A percentile compares a stretch with the other conserved stretches of the same genome.
Conservation (phyloP, 2,888 invertebrate species). For the Uloborus plumipes region DNA sequence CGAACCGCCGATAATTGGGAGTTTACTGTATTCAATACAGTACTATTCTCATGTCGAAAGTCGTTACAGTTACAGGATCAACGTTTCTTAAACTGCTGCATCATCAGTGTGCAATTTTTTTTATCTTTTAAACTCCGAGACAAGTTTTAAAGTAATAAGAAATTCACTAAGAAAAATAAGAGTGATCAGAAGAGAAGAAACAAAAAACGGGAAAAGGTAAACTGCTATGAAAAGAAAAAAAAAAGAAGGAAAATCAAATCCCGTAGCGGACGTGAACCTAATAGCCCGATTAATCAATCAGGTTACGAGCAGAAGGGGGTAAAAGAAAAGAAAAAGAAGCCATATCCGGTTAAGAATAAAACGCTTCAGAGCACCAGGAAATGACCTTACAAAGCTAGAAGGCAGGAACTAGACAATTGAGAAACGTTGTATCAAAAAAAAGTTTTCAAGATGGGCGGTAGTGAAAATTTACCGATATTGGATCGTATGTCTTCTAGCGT, state of each 20-base stretch:
- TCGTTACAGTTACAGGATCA: no score
- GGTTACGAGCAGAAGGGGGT: slow-evolving; percentile 12
- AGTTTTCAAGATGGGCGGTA: background rate
- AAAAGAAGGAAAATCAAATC: slow-evolving; percentile 10
- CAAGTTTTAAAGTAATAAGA: no score
- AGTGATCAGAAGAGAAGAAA: background rate
- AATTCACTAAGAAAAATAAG: no score
- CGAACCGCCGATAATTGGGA: no score
- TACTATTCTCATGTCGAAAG: no score
- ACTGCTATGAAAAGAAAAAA: background rate
- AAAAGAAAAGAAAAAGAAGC: background rate
- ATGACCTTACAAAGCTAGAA: slow-evolving; percentile 22
- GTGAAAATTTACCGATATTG: no score
- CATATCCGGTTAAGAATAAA: no score
- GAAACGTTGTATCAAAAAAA: slow-evolving; percentile 33
- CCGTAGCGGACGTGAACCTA: slow-evolving; percentile 15
- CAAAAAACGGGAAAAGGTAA: background rate
- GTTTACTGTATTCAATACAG: no score
- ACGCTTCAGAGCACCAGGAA: slow-evolving; percentile 10
- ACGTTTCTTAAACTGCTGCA: no score
- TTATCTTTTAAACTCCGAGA: no score
- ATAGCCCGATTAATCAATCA: slow-evolving; percentile 48
- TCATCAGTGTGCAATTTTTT: no score
- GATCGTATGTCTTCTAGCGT: no score
- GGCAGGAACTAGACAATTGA: slow-evolving; percentile 23